phyloP scores from a whole-genome alignment of 2,888 invertebrate species.

The Apoda limacodes region DNA sequence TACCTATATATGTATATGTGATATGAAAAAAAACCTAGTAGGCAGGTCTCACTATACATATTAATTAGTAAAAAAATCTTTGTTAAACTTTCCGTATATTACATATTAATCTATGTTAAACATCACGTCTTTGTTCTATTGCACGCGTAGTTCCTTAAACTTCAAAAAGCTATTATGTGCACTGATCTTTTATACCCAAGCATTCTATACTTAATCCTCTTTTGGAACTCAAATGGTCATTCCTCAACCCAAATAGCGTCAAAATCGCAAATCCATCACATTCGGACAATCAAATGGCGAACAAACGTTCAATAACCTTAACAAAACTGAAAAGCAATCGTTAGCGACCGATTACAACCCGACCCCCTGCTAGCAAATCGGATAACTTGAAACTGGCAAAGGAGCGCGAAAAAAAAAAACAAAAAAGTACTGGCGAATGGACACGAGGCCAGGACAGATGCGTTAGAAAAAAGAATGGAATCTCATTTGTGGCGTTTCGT shows the following conservation, averaged over 20 bases:
- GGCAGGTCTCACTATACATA: too few species aligned
- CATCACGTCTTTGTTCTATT: too few species aligned
- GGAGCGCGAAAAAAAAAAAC: slow-evolving; percentile 31
- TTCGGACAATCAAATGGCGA: slow-evolving; percentile 56
- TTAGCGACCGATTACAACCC: slow-evolving; percentile 42
- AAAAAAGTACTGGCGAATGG: slow-evolving; percentile 37
- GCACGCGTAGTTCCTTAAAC: too few species aligned
- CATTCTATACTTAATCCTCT: slow-evolving; percentile 31
- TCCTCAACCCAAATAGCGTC: slow-evolving; percentile 31
- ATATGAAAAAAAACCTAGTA: too few species aligned
- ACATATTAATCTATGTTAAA: too few species aligned
- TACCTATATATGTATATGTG: too few species aligned
- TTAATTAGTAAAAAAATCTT: too few species aligned
- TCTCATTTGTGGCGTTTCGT: slow-evolving; percentile 34
- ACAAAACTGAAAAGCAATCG: slow-evolving; percentile 49
- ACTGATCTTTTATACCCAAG: too few species aligned
- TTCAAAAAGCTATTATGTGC: too few species aligned
- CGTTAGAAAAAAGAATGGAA: slow-evolving; percentile 33
- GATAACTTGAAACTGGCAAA: slow-evolving; percentile 46
- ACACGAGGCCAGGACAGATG: slow-evolving; percentile 62
- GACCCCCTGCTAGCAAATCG: slow-evolving; percentile 58
- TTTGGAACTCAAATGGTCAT: slow-evolving; percentile 39
- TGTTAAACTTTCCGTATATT: too few species aligned
- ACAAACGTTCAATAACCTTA: slow-evolving; percentile 40
- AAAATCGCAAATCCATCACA: slow-evolving; percentile 55